A percentile compares a stretch with the other conserved stretches of the same genome.
These are phyloP conservation scores for Platycercus adscitus DNA, from an alignment of 2,113 vertebrate genomes.

Conservation along the genomic window DNA sequence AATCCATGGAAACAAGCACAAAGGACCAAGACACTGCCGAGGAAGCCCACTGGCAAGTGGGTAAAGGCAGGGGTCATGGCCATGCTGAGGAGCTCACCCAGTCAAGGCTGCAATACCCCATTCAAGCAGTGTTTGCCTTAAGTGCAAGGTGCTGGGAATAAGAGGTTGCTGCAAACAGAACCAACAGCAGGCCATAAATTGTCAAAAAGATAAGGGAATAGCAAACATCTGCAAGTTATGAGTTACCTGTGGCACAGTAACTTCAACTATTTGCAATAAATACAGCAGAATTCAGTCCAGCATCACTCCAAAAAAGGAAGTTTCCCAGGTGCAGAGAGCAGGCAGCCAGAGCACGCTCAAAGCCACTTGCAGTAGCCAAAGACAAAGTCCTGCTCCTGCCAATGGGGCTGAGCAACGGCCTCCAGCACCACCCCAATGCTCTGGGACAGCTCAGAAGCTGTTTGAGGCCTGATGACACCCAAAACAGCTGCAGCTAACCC, in stretches of 20 bases:
- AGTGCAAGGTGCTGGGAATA: not conserved
- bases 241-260: not conserved
- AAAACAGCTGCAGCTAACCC: not conserved
- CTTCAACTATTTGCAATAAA: not conserved
- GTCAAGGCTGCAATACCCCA: not conserved
- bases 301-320: not conserved
- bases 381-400: not conserved
- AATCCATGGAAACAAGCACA: not conserved
- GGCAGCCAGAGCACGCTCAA: not conserved
- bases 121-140: not conserved
- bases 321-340: not conserved
- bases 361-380: not conserved
- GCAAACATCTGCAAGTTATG: not conserved
- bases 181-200: not conserved
- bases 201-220: not conserved
- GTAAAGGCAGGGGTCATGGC: not conserved
- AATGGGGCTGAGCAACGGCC: not conserved
- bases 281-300: not conserved
- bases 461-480: not conserved
- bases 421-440: not conserved
- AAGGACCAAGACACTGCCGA: not conserved
- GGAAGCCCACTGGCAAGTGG: not conserved
- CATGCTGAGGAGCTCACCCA: not conserved
- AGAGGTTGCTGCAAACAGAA: not conserved
- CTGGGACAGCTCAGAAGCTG: not conserved